Evolutionary conservation across 2,113 vertebrate genomes (phyloP), one percentile per base, ranked within the genome.

Genomic region (Notechis scutatus): DNA sequence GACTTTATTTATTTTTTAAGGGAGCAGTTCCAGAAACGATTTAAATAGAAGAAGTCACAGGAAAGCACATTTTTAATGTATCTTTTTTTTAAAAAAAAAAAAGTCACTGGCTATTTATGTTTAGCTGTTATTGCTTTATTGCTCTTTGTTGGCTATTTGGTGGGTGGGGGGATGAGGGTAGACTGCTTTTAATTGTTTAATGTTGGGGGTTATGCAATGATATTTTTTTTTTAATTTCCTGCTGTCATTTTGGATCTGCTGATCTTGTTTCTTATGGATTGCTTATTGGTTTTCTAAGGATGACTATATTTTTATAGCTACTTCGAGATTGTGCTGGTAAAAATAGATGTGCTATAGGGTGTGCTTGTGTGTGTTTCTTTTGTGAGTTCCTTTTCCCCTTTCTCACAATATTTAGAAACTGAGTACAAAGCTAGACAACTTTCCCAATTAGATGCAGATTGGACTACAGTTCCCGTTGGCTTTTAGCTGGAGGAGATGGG

Each of bases 151-250:
- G n/a, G 69, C 15, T 20, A 81, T 7, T 42, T 81, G 34, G 34
- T 42, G 69, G 69, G 0, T 3, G 24, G 21, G 24, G 0, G 64
- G 15, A 15, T 8, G 6, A 8, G 5, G 15, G 0, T 39, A 21
- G 39, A 39, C 10, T 29, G 11, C 34, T 81, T 81, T 9, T 81
- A 9, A 81, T 81, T 81, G 74, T 81, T 81, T 39, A 74, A 61
- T 74, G 5, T 9, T 34, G n/a, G 74, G 34, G 74, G n/a, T 42
- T 81, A 9, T 39, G 34, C 34, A 9, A 42, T 81, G 18, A 20
- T 39, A 3, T 59, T 59, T 59, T 24, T 57, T 9, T 64, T 24
- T 64, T 81, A 20, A 81, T 81, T 81, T 81, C 74, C 74, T 81
- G 34, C 34, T 81, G 2, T 42, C 7, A 1, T 81, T 81, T 39